Percentiles rank a stretch among this genome's conserved stretches.
phyloP scores from a whole-genome alignment of 2,797 vertebrate genomes.

The Rhynchotus rufescens region DNA sequence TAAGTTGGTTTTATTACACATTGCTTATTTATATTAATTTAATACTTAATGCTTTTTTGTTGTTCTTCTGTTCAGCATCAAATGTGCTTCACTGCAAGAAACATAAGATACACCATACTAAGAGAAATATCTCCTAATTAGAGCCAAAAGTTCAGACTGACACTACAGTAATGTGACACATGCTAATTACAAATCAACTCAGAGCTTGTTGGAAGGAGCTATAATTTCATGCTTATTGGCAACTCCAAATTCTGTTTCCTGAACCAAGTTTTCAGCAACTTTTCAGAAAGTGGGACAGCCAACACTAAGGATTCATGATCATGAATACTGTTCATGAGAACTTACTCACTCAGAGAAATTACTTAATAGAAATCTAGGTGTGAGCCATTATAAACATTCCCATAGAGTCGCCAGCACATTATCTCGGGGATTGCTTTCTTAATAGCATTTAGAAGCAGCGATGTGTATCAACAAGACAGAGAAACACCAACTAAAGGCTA shows the following conservation, averaged over 20 bases:
- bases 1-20: not conserved
- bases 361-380: not conserved
- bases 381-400: not conserved
- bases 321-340: not conserved
- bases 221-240: not conserved
- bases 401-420: not conserved
- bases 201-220: not conserved
- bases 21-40: not conserved
- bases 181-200: not conserved
- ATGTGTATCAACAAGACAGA: not conserved
- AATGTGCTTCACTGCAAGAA: not conserved
- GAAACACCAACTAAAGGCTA: not conserved
- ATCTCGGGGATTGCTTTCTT: not conserved
- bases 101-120: not conserved
- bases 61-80: not conserved
- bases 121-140: not conserved
- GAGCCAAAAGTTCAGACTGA: not conserved
- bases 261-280: not conserved
- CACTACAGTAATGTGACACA: constrained; percentile 1
- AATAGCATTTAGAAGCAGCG: fast-evolving
- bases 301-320: fast-evolving
- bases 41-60: not conserved
- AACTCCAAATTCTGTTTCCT: not conserved
- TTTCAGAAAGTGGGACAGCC: not conserved
- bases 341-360: not conserved